Conservation (phyloP, 2,888 invertebrate species). For the Phalera bucephala region DNA sequence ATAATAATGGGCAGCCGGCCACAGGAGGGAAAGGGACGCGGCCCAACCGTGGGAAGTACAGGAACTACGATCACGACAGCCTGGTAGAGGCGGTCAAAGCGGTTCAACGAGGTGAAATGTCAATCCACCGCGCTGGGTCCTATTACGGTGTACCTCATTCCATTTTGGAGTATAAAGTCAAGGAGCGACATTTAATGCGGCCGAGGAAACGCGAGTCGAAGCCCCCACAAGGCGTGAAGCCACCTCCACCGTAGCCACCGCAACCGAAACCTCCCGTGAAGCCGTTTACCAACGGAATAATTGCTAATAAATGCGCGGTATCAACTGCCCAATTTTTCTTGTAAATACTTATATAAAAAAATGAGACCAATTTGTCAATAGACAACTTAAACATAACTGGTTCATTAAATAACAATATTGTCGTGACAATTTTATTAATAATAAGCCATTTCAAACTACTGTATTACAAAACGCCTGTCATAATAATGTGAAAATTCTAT, state of each 20-base stretch:
- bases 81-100: constrained; percentile 98
- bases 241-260: constrained; percentile 73
- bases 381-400: too few species aligned
- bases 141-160: constrained; percentile 99
- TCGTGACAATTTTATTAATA: too few species aligned
- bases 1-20: constrained; percentile 76
- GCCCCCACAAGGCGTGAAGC: constrained; percentile 83
- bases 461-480: too few species aligned
- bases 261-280: constrained; percentile 73
- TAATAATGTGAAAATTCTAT: too few species aligned
- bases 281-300: constrained; percentile 83
- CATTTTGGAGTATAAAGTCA: constrained; percentile 99
- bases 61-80: constrained; percentile 98
- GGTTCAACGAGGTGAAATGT: constrained; percentile 99
- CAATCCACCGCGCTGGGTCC: constrained; percentile 98
- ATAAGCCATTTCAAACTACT: too few species aligned
- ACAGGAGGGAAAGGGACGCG: constrained; percentile 94
- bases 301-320: too few species aligned
- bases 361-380: too few species aligned
- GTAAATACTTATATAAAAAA: too few species aligned
- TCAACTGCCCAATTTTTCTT: too few species aligned
- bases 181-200: constrained; percentile 95
- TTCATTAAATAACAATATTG: too few species aligned
- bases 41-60: constrained; percentile 97
- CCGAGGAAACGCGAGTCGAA: constrained; percentile 93